Percentiles rank a stretch among this genome's conserved stretches.
Conservation (phyloP, 2,888 invertebrate species). For the Mesodorylaimus sp. region DNA sequence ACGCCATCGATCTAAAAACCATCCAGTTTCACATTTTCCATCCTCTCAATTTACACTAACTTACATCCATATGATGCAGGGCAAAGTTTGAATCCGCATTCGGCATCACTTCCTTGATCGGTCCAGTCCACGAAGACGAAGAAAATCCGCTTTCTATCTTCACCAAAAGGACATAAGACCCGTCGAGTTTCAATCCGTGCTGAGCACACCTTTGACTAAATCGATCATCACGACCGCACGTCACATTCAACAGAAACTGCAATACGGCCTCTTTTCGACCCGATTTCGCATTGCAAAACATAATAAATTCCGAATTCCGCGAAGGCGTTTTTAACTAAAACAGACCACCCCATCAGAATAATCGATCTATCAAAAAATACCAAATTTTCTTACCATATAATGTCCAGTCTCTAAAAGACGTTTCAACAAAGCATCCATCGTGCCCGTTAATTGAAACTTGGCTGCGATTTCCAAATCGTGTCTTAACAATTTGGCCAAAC, state of each 20-base stretch:
- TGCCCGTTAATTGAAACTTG: constrained; percentile 31
- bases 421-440: constrained; percentile 37
- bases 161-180: too few relatives aligned
- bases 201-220: too few relatives aligned
- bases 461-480: constrained; percentile 45
- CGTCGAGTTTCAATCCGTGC: too few relatives aligned
- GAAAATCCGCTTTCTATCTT: too few relatives aligned
- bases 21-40: neutral
- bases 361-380: constrained; percentile 20
- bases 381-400: constrained; percentile 27
- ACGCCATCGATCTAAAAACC: constrained; percentile 32
- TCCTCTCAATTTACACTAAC: neutral
- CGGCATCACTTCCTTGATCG: constrained; percentile 11
- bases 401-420: constrained; percentile 33
- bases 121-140: constrained; percentile 5
- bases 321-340: neutral
- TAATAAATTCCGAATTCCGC: neutral
- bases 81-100: constrained; percentile 1
- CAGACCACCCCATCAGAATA: constrained; percentile 29
- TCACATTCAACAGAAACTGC: constrained; percentile 35
- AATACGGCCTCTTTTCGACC: constrained; percentile 29
- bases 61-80: constrained; percentile 3
- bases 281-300: constrained; percentile 19
- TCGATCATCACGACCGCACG: constrained; percentile 32
- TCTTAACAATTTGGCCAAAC: constrained; percentile 57